Base-by-base conservation (phyloP, 2,113 vertebrate genomes). In the Hippolais icterina region DNA sequence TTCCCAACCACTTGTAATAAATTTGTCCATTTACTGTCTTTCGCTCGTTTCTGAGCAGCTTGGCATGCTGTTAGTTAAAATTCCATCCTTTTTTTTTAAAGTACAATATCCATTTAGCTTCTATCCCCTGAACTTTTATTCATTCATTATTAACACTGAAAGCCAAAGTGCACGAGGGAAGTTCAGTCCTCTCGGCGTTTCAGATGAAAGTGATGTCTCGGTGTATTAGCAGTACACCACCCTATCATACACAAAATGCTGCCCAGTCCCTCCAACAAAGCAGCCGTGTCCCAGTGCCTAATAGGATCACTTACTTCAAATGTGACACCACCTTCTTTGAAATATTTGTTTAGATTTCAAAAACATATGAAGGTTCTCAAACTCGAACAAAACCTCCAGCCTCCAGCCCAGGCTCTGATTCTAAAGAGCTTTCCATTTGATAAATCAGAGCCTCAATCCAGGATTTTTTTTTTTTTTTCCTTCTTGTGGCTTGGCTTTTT, bases 271-370 rank as follows among this genome's bases (percentile, higher is more conserved):
- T 78, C 64, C 97, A 92, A 97, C 97, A 98, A 98, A 98, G 97
- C 94, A 97, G 35, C 96, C 76, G 8, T 95, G 66, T 95, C 97
- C 92, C 84, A 57, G 82, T 35, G 71, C 93, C 96, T 98, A 98
- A 98, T 97, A 97, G 97, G 97, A 97, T 98, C 97, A 97, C 93
- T 97, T 97, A 97, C 97, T 98, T 98, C 97, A 98, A 98, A 98
- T 98, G 94, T 93, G 97, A 97, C 97, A 97, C 94, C 92, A 97
- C 93, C 94, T 97, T 96, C 98, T 98, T 98, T 98, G 98, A 98
- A 98, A 98, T 98, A 96, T 97, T 98, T 98, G 97, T 98, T 98
- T 97, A 96, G 96, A 92, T 97, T 98, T 97, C 96, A 97, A 97
- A 97, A 98, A 97, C 97, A 97, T 81, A 94, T 57, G 95, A 97